Conservation (phyloP, 2,113 vertebrate genomes). For the Gracilinanus agilis region DNA sequence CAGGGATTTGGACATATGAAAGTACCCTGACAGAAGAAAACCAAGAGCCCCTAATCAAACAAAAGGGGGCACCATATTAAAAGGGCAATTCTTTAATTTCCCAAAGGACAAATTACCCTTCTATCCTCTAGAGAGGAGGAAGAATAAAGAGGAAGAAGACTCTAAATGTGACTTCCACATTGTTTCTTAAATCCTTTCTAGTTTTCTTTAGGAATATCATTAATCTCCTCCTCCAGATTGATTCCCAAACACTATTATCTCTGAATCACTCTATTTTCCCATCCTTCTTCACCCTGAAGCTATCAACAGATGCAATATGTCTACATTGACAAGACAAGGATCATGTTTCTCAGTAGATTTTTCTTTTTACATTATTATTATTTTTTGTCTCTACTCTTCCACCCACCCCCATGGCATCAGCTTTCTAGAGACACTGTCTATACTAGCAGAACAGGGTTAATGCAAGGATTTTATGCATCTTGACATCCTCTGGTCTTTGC, state of each 20-base stretch:
- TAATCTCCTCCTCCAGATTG: not conserved
- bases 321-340: constrained; percentile 32
- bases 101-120: not conserved
- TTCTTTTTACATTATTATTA: constrained; percentile 42
- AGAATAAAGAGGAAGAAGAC: no score
- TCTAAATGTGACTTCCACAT: not conserved
- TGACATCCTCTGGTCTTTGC: constrained; percentile 28
- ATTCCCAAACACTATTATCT: constrained; percentile 3
- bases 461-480: not conserved
- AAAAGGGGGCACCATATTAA: not conserved
- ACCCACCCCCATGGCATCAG: constrained; percentile 11
- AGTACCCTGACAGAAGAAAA: not conserved
- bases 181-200: not conserved
- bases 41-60: not conserved
- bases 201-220: not conserved
- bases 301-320: constrained; percentile 14
- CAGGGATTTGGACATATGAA: not conserved
- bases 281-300: not conserved
- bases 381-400: constrained; percentile 11
- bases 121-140: no score
- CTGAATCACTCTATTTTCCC: not conserved
- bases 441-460: constrained; percentile 6
- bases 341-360: not conserved
- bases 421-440: not conserved
- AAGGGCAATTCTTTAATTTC: not conserved